A percentile compares a stretch with the other conserved stretches of the same genome.
Conservation (phyloP, 2,797 vertebrate species). For the Loriculus beryllinus region DNA sequence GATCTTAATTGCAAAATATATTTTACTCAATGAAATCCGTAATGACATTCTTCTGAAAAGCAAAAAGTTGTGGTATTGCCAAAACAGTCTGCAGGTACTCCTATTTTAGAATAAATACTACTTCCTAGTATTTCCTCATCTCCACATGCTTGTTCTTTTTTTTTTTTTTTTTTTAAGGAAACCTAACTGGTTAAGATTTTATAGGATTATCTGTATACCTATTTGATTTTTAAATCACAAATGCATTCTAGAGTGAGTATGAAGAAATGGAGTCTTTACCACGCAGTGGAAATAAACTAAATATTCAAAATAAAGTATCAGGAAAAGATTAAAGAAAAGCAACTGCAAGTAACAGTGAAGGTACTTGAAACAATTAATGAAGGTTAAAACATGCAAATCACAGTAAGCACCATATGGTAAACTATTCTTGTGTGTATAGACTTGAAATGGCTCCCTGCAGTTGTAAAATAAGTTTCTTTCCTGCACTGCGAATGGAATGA, state of each 20-base stretch:
- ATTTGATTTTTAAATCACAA: not conserved
- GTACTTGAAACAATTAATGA: conserved; percentile 62
- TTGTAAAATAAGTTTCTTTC: conserved; percentile 36
- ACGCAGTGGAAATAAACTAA: not conserved
- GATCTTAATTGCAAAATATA: not conserved
- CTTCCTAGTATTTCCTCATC: not conserved
- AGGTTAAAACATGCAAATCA: conserved; percentile 58
- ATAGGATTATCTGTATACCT: not conserved
- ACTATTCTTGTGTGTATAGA: conserved; percentile 24
- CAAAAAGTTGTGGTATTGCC: not conserved
- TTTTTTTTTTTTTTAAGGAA: not conserved
- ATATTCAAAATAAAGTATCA: conserved; percentile 4
- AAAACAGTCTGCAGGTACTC: not conserved
- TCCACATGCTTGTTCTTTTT: not conserved
- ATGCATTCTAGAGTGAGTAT: not conserved
- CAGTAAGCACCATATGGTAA: conserved; percentile 41
- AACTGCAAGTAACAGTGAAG: conserved; percentile 38
- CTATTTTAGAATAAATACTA: not conserved
- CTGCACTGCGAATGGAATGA: not conserved
- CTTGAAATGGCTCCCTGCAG: conserved; percentile 31
- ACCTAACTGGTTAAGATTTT: not conserved
- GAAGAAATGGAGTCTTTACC: not conserved
- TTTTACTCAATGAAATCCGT: not conserved
- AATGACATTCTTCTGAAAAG: not conserved
- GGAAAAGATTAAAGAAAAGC: conserved; percentile 12